Evolutionary conservation across 2,888 invertebrate genomes (phyloP), one percentile per base, ranked within the genome.

Genomic region (Crocallis elinguaria): DNA sequence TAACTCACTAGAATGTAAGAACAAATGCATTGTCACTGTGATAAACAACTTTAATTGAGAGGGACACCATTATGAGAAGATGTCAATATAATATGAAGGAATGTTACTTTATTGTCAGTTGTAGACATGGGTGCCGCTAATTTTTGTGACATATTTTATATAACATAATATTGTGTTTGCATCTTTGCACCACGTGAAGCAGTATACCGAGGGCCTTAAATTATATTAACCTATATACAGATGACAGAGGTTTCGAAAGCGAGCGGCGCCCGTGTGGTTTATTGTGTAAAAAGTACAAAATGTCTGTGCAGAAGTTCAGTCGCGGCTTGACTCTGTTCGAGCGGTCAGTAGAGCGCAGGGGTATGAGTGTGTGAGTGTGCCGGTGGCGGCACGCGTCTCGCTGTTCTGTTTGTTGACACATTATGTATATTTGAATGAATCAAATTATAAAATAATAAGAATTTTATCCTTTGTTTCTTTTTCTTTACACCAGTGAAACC

Each of bases 361-460:
- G 66, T 53, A 62, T 52, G 50, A 42, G 65, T 60, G 69, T 64
- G 67, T 64, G 66, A 60, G 69, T 66, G 77, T 60, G 75, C 68
- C 73, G 66, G 73, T 72, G 14, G 78, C 73, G 77, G 77, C 76
- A 77, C 75, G 84, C 77, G 86, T 86, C 88, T 89, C 88, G 88
- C 91, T 89, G 88, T 83, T 81, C 82, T 79, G 88, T 90, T 90
- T 91, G 91, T 91, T 90, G 88, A 90, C 87, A 91, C 89, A 89
- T 88, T 84, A 84, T 88, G 89, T 90, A 90, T 89, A 90, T 88
- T 89, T 88, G 89, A 90, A 89, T 87, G 88, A 91, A 89, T 91
- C 88, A 91, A 90, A 91, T 89, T 90, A 91, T 89, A 91, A 87
- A 86, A 89, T 86, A 86, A 85, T 86, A 87, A 86, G 87, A 91